A percentile compares a stretch with the other conserved stretches of the same genome.
phyloP scores from a whole-genome alignment of 2,113 vertebrate genomes.

The Corythoichthys haematopterus region DNA sequence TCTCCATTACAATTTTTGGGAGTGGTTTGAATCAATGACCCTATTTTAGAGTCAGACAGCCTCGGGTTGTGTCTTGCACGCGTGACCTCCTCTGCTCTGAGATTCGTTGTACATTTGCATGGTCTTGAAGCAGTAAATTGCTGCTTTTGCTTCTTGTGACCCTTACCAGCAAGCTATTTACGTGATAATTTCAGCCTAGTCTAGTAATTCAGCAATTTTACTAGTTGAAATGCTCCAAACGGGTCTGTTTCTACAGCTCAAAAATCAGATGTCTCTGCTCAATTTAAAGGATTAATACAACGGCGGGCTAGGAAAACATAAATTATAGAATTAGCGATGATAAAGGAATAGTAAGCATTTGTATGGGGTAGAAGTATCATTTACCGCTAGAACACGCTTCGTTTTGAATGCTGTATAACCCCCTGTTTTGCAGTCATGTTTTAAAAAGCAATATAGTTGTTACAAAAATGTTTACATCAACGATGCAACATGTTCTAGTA shows the following conservation, averaged over 20 bases:
- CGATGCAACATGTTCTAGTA: not conserved
- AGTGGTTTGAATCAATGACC: slow-evolving; percentile 45
- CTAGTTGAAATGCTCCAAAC: not conserved
- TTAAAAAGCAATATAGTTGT: not conserved
- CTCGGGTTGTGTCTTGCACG: slow-evolving; percentile 23
- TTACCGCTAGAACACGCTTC: slow-evolving; percentile 24
- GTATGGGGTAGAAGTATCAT: slow-evolving; percentile 22
- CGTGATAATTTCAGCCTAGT: slow-evolving; percentile 18
- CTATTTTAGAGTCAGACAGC: slow-evolving; percentile 35
- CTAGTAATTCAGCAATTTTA: slow-evolving; percentile 1
- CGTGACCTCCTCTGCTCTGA: slow-evolving; percentile 17
- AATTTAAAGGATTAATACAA: too few species aligned
- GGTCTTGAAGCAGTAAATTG: slow-evolving; percentile 12
- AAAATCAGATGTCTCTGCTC: not conserved
- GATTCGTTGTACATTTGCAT: slow-evolving; percentile 11
- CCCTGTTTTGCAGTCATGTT: slow-evolving; percentile 19
- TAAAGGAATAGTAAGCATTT: slow-evolving; percentile 20
- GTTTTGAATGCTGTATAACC: slow-evolving; percentile 16
- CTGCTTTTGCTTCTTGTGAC: slow-evolving; percentile 17
- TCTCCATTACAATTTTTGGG: slow-evolving; percentile 47
- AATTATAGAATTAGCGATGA: slow-evolving; percentile 14
- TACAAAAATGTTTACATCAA: not conserved
- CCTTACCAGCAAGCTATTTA: slow-evolving; percentile 20
- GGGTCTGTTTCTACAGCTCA: not conserved
- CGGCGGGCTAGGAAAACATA: slow-evolving; percentile 1